Evolutionary conservation across 2,113 vertebrate species (phyloP).

Genomic region (Triplophysa tibetana): DNA sequence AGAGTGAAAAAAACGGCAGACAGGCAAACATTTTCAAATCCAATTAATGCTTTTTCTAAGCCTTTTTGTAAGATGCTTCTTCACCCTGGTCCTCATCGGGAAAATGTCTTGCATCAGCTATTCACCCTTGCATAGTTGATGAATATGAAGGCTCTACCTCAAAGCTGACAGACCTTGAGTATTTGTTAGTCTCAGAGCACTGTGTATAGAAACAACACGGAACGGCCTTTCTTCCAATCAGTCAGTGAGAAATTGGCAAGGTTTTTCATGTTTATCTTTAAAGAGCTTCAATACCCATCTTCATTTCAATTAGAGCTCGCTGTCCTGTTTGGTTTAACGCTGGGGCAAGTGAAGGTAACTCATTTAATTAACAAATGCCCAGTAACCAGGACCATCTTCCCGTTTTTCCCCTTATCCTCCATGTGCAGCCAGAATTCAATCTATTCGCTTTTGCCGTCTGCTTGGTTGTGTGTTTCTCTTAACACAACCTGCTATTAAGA

Average conservation of each 20-base stretch:
- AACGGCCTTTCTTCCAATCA: neutral
- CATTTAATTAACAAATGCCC: slow-evolving; percentile 47
- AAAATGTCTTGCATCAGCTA: neutral
- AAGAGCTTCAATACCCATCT: slow-evolving; percentile 32
- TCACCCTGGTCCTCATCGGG: neutral
- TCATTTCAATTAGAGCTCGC: slow-evolving; percentile 50
- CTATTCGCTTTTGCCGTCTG: slow-evolving; percentile 17
- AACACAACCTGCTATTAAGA: slow-evolving; percentile 51
- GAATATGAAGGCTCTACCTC: neutral
- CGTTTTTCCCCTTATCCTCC: slow-evolving; percentile 1
- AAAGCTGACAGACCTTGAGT: neutral
- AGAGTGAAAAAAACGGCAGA: neutral
- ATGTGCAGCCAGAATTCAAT: slow-evolving; percentile 48
- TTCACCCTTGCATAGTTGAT: neutral
- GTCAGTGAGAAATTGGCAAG: slow-evolving; percentile 1
- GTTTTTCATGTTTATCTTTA: slow-evolving; percentile 22
- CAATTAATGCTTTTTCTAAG: neutral
- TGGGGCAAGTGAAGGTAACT: slow-evolving; percentile 28
- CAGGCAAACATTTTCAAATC: neutral
- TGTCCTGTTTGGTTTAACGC: slow-evolving; percentile 45
- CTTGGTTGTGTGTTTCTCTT: slow-evolving; percentile 43
- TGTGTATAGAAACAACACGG: neutral
- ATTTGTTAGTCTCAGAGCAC: neutral
- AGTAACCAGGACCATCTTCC: slow-evolving; percentile 27
- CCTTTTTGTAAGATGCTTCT: neutral